Conservation (phyloP, 2,797 vertebrate species). For the Delichon dasypus region DNA sequence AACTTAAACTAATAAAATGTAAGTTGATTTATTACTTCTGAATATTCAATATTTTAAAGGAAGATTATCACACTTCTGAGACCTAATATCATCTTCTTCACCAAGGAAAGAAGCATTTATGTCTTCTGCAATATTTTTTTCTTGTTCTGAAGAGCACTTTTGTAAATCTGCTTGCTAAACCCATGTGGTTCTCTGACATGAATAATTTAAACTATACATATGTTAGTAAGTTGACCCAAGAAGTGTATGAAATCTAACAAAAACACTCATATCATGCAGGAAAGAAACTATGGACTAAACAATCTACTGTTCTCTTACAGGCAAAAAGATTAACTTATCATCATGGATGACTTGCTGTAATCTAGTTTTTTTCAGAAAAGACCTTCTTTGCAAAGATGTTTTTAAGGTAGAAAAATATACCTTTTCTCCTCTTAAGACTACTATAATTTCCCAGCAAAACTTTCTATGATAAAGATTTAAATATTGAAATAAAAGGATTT, state of each 20-base stretch:
- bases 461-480: neutral
- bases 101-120: neutral
- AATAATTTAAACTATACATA: conserved; percentile 17
- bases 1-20: neutral
- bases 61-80: neutral
- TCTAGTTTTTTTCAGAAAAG: neutral
- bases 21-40: neutral
- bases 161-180: neutral
- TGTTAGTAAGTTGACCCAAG: neutral
- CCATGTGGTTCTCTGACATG: neutral
- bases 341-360: neutral
- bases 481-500: neutral
- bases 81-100: neutral
- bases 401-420: neutral
- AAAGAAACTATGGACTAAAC: neutral
- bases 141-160: neutral
- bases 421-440: neutral
- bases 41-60: neutral
- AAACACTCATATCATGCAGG: neutral
- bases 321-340: neutral
- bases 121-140: neutral
- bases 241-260: neutral
- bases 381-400: neutral
- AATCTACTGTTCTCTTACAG: neutral
- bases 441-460: neutral